Conservation (phyloP, 2,113 vertebrate species). For the Dendrocopos noguchii region DNA sequence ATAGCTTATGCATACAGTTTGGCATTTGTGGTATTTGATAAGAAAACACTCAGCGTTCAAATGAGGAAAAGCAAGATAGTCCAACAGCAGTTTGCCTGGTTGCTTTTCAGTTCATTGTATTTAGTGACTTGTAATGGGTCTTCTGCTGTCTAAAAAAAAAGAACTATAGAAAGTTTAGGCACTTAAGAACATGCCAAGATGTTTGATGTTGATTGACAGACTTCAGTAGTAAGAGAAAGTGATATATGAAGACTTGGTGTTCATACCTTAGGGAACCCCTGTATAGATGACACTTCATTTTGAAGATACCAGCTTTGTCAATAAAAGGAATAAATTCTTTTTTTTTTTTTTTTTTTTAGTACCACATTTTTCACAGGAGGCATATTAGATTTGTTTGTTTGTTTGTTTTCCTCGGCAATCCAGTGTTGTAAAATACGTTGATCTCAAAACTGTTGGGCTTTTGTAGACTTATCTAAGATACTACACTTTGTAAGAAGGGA, state of each 20-base stretch:
- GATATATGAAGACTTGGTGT: neutral
- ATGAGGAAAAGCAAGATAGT: neutral
- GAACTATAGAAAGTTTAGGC: neutral
- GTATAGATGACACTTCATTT: neutral
- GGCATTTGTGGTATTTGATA: neutral
- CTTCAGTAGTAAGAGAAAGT: neutral
- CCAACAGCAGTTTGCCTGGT: rapidly evolving
- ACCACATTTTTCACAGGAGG: neutral
- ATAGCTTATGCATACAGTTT: neutral
- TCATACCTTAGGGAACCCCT: neutral
- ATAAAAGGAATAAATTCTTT: neutral
- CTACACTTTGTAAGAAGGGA: neutral
- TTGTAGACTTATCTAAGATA: neutral
- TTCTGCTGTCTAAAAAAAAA: neutral
- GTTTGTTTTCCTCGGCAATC: neutral
- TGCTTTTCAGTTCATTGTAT: neutral
- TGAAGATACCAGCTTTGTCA: neutral
- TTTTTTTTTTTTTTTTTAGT: neutral
- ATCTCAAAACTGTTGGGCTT: neutral
- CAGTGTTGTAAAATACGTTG: neutral
- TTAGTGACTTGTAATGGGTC: neutral
- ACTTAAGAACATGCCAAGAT: neutral
- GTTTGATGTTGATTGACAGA: neutral
- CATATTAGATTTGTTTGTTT: neutral
- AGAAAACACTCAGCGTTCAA: neutral